A percentile compares a stretch with the other conserved stretches of the same genome.
Conservation (phyloP, 2,113 vertebrate genomes). For the Cyanistes caeruleus region DNA sequence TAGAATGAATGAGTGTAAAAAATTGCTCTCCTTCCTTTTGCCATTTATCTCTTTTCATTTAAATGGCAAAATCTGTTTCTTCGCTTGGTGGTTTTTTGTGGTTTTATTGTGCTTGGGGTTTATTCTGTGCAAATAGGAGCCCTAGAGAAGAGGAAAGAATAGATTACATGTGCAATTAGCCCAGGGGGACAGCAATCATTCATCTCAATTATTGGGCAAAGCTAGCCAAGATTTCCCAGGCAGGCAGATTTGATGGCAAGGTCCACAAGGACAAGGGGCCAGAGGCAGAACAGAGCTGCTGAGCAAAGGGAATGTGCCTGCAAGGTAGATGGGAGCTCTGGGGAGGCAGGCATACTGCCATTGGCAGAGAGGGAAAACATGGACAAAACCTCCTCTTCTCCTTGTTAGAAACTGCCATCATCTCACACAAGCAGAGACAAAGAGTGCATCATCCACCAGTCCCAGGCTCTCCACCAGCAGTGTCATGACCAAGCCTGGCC, state of each 20-base stretch:
- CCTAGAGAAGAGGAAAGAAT: neutral
- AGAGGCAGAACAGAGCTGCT: neutral
- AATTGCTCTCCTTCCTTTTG: neutral
- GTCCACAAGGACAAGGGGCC: neutral
- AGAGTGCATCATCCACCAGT: neutral
- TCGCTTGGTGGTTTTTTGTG: neutral
- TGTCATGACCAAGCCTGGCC: rapidly evolving
- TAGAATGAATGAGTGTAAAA: neutral
- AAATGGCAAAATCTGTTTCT: neutral
- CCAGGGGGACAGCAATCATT: neutral
- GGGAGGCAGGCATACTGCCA: neutral
- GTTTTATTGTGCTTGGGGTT: neutral
- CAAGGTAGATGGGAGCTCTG: neutral
- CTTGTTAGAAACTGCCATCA: neutral
- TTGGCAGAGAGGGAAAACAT: rapidly evolving
- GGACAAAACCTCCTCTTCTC: neutral
- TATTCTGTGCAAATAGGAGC: neutral
- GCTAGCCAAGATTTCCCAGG: neutral
- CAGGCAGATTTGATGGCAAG: neutral
- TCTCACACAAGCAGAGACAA: neutral
- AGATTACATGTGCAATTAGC: neutral
- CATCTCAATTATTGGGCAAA: neutral
- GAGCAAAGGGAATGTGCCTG: neutral
- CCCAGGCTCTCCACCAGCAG: neutral
- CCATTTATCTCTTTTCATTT: neutral